Evolutionary conservation across 2,113 vertebrate species (phyloP).

Genomic region (Atrichornis clamosus): DNA sequence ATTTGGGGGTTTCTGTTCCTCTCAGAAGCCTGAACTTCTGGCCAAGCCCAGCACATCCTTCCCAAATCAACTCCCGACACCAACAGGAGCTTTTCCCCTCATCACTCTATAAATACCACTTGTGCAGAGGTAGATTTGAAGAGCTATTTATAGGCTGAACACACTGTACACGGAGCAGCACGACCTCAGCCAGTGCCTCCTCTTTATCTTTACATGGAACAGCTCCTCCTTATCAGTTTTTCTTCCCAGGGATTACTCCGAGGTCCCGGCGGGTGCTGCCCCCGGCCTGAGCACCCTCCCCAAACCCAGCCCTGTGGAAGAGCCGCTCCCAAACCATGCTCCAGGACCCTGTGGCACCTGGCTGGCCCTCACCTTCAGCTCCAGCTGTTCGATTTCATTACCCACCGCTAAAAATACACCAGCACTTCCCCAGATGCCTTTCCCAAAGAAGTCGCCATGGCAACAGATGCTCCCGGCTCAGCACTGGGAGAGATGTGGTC

Average conservation of each 20-base stretch:
- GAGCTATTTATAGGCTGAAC: conserved; percentile 45
- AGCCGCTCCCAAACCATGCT: rapidly evolving
- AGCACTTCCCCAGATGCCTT: conserved; percentile 31
- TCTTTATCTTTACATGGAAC: background rate
- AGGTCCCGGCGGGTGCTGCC: background rate
- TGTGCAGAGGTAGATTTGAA: conserved; percentile 6
- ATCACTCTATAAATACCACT: conserved; percentile 32
- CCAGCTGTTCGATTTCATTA: conserved; percentile 39
- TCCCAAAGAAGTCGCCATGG: conserved; percentile 14
- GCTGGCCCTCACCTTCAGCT: conserved; percentile 12
- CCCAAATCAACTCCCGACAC: background rate
- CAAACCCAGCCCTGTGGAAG: background rate
- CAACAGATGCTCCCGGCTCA: conserved; percentile 40
- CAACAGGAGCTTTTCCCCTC: background rate
- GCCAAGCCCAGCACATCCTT: background rate
- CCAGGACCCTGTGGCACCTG: background rate
- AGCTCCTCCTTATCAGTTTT: background rate
- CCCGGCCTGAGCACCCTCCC: background rate
- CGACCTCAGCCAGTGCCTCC: conserved; percentile 2
- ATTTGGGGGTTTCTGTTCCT: background rate
- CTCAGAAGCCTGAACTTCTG: background rate
- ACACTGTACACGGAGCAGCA: background rate
- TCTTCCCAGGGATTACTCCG: background rate
- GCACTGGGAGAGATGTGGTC: background rate
- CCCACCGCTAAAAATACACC: conserved; percentile 50